Base-by-base conservation (phyloP, 2,797 vertebrate species). In the Distichodus sexfasciatus region DNA sequence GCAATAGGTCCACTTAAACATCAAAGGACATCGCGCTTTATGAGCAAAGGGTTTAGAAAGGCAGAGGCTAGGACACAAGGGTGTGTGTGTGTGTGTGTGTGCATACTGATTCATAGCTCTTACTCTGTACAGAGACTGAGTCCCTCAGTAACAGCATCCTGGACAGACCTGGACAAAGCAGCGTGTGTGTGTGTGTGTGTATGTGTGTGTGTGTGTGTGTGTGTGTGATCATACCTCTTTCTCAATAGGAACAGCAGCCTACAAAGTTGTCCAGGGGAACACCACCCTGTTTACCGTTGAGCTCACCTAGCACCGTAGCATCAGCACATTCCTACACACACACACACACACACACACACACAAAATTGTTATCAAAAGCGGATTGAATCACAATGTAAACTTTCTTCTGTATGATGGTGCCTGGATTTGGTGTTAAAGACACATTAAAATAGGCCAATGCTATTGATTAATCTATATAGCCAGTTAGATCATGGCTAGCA, bases 221-320 rank as follows among this genome's bases (percentile, higher is more conserved):
- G 55, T 40, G 26, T 17, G 15, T 50, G 11, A 66, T 66, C 80
- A 89, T 65, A 93, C 92, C 91, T 98, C 96, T 91, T 96, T 98
- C 82, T 98, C 97, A 76, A 89, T 92, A 1, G 92, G 86, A 58
- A 93, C 84, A 97, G 90, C 76, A 97, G 87, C 87, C 98, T 98
- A 99, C 97, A 76, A 98, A 99, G 84, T 99, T 99, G 80, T 99
- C 97, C n/a, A n/a, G n/a, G 2, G 97, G 97, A 81, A 99, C 98
- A 26, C 98, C 96, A 11, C 96, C 97, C 81, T 91, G 88, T 78
- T 91, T 90, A 67, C 95, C 94, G 0, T 93, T 93, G 66, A 96
- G 81, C 78, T 98, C 96, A 31, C 97, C 97, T 91, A 95, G 94
- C 97, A 99, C 97, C 97, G 98, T 96, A 0, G 93, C 91, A 12